Conservation (phyloP, 2,113 vertebrate species). For the Campylorhamphus procurvoides region DNA sequence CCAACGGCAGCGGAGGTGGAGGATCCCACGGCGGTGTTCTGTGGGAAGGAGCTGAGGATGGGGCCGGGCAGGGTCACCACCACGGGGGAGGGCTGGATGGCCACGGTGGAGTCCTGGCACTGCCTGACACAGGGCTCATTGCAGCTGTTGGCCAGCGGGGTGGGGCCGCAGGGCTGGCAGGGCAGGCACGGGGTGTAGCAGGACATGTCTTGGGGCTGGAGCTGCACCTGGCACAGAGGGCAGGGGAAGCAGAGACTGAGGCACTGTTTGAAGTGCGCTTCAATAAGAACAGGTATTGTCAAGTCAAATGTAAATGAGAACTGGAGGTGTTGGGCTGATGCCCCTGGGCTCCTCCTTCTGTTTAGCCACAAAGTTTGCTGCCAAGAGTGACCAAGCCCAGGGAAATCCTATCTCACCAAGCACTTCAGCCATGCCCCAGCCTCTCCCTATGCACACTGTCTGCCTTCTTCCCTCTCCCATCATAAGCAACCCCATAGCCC, state of each 20-base stretch:
- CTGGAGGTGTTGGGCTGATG: no score
- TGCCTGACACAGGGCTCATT: no score
- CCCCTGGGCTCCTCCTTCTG: no score
- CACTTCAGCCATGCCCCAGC: background rate
- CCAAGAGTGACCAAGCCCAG: background rate
- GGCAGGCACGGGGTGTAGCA: background rate
- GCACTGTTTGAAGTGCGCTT: background rate
- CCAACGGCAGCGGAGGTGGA: background rate
- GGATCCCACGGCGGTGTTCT: no score
- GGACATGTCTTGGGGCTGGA: background rate
- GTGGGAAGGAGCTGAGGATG: background rate
- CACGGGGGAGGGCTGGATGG: background rate
- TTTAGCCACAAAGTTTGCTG: no score
- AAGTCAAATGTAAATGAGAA: no score
- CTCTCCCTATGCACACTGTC: background rate
- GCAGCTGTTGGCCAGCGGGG: no score
- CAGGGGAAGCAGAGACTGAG: background rate
- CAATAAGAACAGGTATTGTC: no score
- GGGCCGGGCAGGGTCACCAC: background rate
- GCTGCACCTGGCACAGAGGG: background rate
- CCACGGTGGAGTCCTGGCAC: background rate
- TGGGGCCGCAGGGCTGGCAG: background rate
- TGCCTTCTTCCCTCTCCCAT: background rate
- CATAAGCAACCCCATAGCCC: background rate
- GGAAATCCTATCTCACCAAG: no score